phyloP scores from a whole-genome alignment of 2,797 vertebrate species.

The Sebastes kiyomatsui region DNA sequence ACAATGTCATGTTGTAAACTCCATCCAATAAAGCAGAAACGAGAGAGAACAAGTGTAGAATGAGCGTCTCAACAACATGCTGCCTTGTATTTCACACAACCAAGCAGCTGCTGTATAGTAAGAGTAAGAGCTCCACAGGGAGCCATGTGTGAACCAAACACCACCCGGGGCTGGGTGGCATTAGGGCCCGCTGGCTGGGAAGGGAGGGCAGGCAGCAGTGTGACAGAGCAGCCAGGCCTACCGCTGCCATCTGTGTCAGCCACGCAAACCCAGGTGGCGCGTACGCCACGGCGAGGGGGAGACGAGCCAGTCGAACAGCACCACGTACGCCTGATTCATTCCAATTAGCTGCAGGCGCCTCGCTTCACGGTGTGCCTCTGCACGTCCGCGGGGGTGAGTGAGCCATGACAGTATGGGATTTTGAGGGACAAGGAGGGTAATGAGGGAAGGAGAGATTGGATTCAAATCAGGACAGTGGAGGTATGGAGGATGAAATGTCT shows the following conservation, averaged over 20 bases:
- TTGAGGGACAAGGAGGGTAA: slow-evolving; percentile 64
- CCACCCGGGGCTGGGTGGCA: slow-evolving; percentile 25
- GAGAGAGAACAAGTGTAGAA: background rate
- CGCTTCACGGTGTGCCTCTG: slow-evolving; percentile 29
- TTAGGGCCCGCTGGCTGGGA: background rate
- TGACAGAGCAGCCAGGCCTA: slow-evolving; percentile 53
- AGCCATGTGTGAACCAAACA: slow-evolving; percentile 29
- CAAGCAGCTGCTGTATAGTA: slow-evolving; percentile 27
- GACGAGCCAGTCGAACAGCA: slow-evolving; percentile 39
- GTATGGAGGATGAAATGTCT: slow-evolving; percentile 55
- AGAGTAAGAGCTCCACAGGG: slow-evolving; percentile 18
- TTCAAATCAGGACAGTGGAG: slow-evolving; percentile 59
- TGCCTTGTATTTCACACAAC: slow-evolving; percentile 23
- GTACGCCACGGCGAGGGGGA: slow-evolving; percentile 5
- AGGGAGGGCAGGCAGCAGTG: slow-evolving; percentile 22
- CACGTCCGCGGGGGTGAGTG: slow-evolving; percentile 37
- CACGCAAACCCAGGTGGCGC: slow-evolving; percentile 50
- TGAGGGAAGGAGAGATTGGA: slow-evolving; percentile 62
- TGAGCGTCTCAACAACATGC: background rate
- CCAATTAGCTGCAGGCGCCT: slow-evolving; percentile 52
- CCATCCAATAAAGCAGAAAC: background rate
- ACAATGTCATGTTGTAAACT: background rate
- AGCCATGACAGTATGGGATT: slow-evolving; percentile 46
- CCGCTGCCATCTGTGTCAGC: slow-evolving; percentile 69
- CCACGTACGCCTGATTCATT: slow-evolving; percentile 40